phyloP scores from a whole-genome alignment of 2,113 vertebrate species.

The Engraulis encrasicolus region DNA sequence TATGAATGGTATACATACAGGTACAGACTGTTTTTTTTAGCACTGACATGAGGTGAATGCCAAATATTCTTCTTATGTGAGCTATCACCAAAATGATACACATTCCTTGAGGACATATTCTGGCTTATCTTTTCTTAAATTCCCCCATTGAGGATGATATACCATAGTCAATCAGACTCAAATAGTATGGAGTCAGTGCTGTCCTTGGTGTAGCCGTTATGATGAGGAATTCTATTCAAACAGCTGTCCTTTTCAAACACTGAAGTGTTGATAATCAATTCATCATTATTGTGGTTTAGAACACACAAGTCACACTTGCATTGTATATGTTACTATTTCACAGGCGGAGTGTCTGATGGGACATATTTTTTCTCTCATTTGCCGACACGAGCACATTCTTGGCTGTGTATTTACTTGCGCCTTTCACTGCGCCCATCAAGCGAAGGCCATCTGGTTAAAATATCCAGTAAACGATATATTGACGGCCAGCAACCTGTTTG shows the following conservation, averaged over 20 bases:
- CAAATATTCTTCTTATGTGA: too few species aligned
- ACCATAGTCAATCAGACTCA: background rate
- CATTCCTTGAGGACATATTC: background rate
- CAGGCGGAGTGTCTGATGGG: background rate
- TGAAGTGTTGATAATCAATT: too few species aligned
- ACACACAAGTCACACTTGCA: background rate
- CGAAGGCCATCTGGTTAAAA: background rate
- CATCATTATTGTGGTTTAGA: too few species aligned
- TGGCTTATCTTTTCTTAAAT: background rate
- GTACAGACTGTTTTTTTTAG: too few species aligned
- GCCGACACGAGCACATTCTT: background rate
- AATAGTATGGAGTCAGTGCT: background rate
- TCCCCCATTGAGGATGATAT: background rate
- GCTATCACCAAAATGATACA: too few species aligned
- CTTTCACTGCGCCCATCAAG: background rate
- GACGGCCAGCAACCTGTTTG: background rate
- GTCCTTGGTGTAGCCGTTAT: background rate
- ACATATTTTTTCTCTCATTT: background rate
- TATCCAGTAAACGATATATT: slow-evolving; percentile 3
- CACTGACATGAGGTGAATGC: too few species aligned
- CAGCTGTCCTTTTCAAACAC: background rate
- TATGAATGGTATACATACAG: too few species aligned
- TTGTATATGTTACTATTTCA: background rate
- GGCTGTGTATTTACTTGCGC: background rate
- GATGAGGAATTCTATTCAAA: background rate